Evolutionary conservation across 1,140 invertebrate genomes (phyloP), one percentile per base, ranked within the genome.

Genomic region (Papilio glaucus): DNA sequence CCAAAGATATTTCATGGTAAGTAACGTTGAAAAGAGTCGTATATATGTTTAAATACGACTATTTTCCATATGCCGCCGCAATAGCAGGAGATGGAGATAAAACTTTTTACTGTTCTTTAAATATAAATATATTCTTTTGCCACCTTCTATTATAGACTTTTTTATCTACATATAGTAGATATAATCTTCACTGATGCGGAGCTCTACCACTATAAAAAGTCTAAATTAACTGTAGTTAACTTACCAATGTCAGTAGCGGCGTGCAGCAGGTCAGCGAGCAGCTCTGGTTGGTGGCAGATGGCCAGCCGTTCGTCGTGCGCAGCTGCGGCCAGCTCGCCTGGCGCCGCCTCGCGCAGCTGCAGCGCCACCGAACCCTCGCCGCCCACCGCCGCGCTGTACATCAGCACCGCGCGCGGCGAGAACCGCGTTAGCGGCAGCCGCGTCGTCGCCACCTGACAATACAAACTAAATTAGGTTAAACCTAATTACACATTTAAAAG

Each of bases 331-430:
- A 91, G 87, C 80, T 93, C 87, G 33, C n/a, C n/a, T n/a, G 93
- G 85, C 39, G 87, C 93, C 9, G 93, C 93, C 85, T 95, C 94
- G 38, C 94, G 88, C 74, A 94, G 86, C 86, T 94, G 94, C 75
- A 94, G 85, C 73, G 92, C 92, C 12, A 93, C 92, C 18, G 93
- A 92, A 72, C 94, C 94, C 82, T 94, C 94, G 77, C 89, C 92
- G 79, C 93, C 94, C 61, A 94, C 94, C 69, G 94, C 94, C 73
- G 94, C 94, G 89, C 94, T 94, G 90, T 94, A 94, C 94, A 95
- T 94, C 77, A 95, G 88, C 79, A 95, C 94, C 62, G 94, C 93
- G 70, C 93, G 93, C 68, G 94, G 90, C 74, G 93, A 92, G 80
- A 94, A 92, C 84, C 87, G 89, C 73, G 94, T 93, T 89, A 94